phyloP scores from a whole-genome alignment of 2,113 vertebrate species.

The Cochlearius cochlearius region DNA sequence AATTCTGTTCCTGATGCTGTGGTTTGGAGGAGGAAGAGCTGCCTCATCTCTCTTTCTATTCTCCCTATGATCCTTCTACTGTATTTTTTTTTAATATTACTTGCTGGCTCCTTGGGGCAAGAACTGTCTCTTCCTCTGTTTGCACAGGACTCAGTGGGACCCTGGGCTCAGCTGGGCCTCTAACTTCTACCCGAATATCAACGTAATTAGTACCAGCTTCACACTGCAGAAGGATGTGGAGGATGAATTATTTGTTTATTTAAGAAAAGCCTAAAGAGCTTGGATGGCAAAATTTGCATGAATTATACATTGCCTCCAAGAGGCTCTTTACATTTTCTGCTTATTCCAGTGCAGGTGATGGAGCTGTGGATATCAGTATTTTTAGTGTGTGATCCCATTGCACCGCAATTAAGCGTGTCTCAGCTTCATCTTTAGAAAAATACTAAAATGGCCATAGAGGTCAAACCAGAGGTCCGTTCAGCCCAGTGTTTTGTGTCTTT shows the following conservation, averaged over 20 bases:
- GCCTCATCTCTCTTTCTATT: neutral
- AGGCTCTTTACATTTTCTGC: neutral
- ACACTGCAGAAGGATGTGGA: neutral
- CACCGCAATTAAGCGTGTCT: neutral
- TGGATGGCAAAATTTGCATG: neutral
- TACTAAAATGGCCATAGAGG: neutral
- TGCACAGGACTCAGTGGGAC: neutral
- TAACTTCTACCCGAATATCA: neutral
- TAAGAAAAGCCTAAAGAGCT: constrained; percentile 8
- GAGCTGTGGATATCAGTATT: neutral
- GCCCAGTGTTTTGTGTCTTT: neutral
- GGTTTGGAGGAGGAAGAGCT: neutral
- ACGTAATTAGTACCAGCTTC: neutral
- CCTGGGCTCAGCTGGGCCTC: neutral
- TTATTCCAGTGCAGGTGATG: neutral
- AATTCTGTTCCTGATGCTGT: neutral
- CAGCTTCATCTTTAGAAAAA: neutral
- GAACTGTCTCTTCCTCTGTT: neutral
- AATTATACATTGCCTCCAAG: neutral
- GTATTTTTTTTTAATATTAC: neutral
- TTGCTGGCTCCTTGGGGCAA: neutral
- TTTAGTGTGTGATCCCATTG: neutral
- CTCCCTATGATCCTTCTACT: neutral
- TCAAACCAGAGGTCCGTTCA: neutral
- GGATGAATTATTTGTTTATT: constrained; percentile 15